A percentile compares a stretch with the other conserved stretches of the same genome.
Evolutionary conservation across 37 sponge, comb jelly and placozoan genomes (phyloP).

Genomic region (Chondrilla cf. caribensis): DNA sequence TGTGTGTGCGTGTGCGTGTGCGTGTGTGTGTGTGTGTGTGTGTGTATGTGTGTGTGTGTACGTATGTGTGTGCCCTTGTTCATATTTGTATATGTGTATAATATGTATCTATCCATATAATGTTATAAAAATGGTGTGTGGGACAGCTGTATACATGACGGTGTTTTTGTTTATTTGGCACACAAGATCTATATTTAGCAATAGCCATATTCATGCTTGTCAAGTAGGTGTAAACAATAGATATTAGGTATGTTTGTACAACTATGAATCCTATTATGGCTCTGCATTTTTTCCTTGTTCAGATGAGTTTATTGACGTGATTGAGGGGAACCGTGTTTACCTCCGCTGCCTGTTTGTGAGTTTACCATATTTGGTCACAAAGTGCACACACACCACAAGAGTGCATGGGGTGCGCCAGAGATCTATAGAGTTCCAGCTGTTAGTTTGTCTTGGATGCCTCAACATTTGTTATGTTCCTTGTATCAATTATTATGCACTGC

Average conservation of each 20-base stretch:
- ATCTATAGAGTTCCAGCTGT: too few relatives aligned
- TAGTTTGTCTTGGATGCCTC: too few relatives aligned
- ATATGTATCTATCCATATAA: too few relatives aligned
- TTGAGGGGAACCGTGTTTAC: slow-evolving; percentile 97
- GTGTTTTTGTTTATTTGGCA: too few relatives aligned
- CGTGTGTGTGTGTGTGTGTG: neutral
- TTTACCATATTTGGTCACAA: neutral
- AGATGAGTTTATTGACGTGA: slow-evolving; percentile 98
- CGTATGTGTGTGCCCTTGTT: slow-evolving; percentile 6
- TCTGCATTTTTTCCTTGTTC: neutral
- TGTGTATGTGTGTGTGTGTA: slow-evolving; percentile 20
- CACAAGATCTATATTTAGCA: neutral
- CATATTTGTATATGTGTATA: too few relatives aligned
- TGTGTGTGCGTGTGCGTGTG: too few relatives aligned
- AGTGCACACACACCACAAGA: too few relatives aligned
- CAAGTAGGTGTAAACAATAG: neutral
- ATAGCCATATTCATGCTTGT: neutral
- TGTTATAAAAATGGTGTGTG: too few relatives aligned
- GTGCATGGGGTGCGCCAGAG: too few relatives aligned
- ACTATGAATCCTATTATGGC: neutral
- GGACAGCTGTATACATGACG: too few relatives aligned
- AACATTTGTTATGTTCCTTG: too few relatives aligned
- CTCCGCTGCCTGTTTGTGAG: slow-evolving; percentile 94
- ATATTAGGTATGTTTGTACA: neutral
- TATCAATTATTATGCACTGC: too few relatives aligned